Base-by-base conservation (phyloP, 2,888 invertebrate species). In the Eudasyphora cyanicolor region DNA sequence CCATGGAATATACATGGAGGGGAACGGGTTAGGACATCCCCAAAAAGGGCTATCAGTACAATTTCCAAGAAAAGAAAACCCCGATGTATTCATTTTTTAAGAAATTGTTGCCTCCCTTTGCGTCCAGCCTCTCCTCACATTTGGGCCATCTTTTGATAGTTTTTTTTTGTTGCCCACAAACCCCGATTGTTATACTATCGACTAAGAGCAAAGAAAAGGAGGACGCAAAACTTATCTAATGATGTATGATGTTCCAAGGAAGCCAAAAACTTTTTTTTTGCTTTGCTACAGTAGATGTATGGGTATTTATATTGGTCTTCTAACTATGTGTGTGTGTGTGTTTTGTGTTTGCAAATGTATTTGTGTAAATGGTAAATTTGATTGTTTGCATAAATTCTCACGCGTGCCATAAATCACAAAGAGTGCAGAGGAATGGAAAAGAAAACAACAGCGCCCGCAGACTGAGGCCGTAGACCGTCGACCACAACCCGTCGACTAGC, bases 311-410 rank as follows among this genome's bases (percentile, higher is more conserved):
- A n/a, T n/a, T n/a, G n/a, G n/a, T n/a, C n/a, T n/a, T n/a, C n/a
- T n/a, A 17, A 7, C 29, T 64, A 8, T 19, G 24, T 57, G 24
- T 70, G 38, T 70, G 21, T 69, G 57, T 35, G 12, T 12, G 17
- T 71, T 45, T 27, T 57, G 24, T 70, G 38, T 70, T 17, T 69
- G 57, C 27, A 7, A n/a, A 10, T 71, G 49, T 38, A 3, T 76
- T 42, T 69, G 42, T 32, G 62, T 69, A 67, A 67, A 10, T 51
- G 62, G 54, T 64, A 64, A 75, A 77, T 78, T 62, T 80, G 74
- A 71, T 79, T 83, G 80, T 83, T 83, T 83, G 83, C 75, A 77
- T 77, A 71, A 83, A 77, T 80, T 80, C 83, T 83, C 83, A 83
- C 77, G 77, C 77, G 80, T 78, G 75, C 71, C 77, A 83, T 83